These are phyloP conservation scores for Deroplatys truncata DNA, from an alignment of 2,888 invertebrate genomes.

Conservation along the genomic window DNA sequence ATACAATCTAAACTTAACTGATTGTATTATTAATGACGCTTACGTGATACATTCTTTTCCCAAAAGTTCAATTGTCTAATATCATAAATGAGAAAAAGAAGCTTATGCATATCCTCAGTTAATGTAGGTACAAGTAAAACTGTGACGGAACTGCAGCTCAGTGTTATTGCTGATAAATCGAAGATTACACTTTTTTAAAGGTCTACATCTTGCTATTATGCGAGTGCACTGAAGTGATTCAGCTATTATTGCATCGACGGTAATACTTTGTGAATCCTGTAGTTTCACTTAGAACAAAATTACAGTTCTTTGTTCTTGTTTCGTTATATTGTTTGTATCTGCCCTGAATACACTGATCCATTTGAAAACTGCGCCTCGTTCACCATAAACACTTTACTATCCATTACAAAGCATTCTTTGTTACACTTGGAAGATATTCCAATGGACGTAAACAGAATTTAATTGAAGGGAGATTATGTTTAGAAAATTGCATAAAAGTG, in stretches of 20 bases:
- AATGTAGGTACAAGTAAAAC: background rate
- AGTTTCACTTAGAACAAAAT: background rate
- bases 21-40: background rate
- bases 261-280: background rate
- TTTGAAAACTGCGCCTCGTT: background rate
- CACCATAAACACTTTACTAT: background rate
- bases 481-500: no score
- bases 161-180: background rate
- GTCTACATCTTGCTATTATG: background rate
- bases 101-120: background rate
- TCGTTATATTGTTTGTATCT: background rate
- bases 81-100: background rate
- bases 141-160: background rate
- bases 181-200: background rate
- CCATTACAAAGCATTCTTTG: background rate
- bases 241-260: background rate
- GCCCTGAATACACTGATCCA: background rate
- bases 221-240: background rate
- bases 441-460: background rate
- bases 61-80: background rate
- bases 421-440: background rate
- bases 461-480: background rate
- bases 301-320: background rate
- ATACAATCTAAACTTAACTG: background rate
- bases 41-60: background rate